A percentile compares a stretch with the other conserved stretches of the same genome.
Evolutionary conservation across 2,888 invertebrate species (phyloP).

Genomic region (Timema cristinae): DNA sequence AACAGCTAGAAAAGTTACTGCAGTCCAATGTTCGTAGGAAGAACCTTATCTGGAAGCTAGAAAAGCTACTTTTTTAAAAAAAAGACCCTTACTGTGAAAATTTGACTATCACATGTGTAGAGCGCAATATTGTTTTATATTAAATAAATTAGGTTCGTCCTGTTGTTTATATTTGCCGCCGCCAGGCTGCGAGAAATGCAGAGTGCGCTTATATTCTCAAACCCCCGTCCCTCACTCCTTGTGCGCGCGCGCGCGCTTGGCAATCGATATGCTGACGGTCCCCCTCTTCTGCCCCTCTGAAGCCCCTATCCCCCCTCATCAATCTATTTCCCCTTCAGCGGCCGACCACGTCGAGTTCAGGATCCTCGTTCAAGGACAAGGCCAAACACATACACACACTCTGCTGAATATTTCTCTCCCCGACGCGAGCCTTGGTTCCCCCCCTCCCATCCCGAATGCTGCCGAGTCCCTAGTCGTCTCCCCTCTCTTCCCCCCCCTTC

Average conservation of each 20-base stretch:
- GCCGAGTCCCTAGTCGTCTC: conserved; percentile 9
- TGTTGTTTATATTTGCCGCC: too few relatives aligned
- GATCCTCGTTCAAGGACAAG: conserved; percentile 45
- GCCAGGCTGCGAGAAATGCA: too few relatives aligned
- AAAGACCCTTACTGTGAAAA: too few relatives aligned
- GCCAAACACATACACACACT: conserved; percentile 22
- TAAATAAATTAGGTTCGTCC: too few relatives aligned
- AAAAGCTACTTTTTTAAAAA: too few relatives aligned
- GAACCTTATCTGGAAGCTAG: too few relatives aligned
- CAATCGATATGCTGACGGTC: conserved; percentile 17
- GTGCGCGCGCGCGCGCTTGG: conserved; percentile 18
- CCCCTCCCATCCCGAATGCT: conserved; percentile 24
- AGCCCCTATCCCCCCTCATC: neutral
- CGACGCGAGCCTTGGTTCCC: conserved; percentile 9
- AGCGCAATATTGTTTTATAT: too few relatives aligned
- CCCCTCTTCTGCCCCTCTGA: neutral
- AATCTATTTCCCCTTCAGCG: conserved; percentile 8
- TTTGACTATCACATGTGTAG: too few relatives aligned
- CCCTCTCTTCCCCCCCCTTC: conserved; percentile 15
- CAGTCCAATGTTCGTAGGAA: too few relatives aligned
- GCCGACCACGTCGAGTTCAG: conserved; percentile 28
- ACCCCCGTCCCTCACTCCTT: neutral
- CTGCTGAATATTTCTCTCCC: conserved; percentile 27
- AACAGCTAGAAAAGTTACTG: too few relatives aligned
- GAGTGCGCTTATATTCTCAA: neutral